Base-by-base conservation (phyloP, 1,140 invertebrate genomes). In the Frieseomelitta varia region DNA sequence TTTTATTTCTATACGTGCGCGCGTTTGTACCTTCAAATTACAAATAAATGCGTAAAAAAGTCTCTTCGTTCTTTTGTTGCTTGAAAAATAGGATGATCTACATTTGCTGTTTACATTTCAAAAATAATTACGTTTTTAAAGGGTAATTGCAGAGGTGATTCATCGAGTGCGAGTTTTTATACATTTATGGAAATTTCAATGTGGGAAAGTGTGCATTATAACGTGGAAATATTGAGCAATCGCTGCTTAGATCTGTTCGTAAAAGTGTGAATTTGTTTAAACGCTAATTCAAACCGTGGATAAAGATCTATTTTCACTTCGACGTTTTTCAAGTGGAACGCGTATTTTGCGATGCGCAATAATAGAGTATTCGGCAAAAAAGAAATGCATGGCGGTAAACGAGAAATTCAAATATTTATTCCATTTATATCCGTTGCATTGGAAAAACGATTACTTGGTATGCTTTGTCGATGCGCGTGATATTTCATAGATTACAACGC, bases 401-500 rank as follows among this genome's bases (percentile, higher is more conserved):
- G 27, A 72, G 69, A 39, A 11, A 72, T n/a, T 47, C 34, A 72
- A n/a, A 72, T 72, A 72, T 72, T 72, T 47, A 15, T n/a, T 72
- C 14, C 39, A 72, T 39, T n/a, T 39, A 47, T 30, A 47, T 30
- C 24, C 69, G 69, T 72, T 72, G 24, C 24, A 47, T 30, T 72
- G 39, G 24, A 72, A 72, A 72, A 72, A 72, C 69, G 39, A 72
- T 72, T 47, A 47, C 39, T 72, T 14, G 27, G 19, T n/a, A n/a
- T 27, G 27, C 27, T 51, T 72, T 47, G 39, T 47, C 8, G 69
- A 15, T 47, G 69, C 34, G 24, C 69, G 69, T 51, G 69, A 72
- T 72, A 72, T 72, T 72, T 72, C 39, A 72, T 72, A 72, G 24
- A 72, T 72, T 72, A 72, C 69, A 47, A 72, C 24, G n/a, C 39